These are phyloP conservation scores for Mus pahari DNA, from an alignment of 2,113 vertebrate species.

Conservation along the genomic window DNA sequence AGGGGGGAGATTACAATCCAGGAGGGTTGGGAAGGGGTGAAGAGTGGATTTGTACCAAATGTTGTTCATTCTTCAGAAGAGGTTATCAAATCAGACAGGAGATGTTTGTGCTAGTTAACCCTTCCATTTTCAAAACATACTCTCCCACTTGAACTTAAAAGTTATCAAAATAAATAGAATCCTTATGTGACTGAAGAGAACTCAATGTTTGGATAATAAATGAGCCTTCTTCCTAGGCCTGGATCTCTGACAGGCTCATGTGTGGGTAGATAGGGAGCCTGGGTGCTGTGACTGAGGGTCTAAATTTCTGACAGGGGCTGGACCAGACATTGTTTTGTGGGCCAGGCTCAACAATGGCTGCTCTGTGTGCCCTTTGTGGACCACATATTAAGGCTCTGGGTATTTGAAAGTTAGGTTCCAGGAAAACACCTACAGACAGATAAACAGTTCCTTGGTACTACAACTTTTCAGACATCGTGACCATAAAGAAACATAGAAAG, in stretches of 20 bases:
- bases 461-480: constrained; percentile 29
- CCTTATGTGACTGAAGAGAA: constrained; percentile 76
- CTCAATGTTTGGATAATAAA: constrained; percentile 74
- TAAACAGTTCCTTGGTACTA: constrained; percentile 58
- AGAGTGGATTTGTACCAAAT: constrained; percentile 97
- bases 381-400: constrained; percentile 34
- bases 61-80: constrained; percentile 97
- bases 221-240: constrained; percentile 69
- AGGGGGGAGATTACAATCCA: constrained; percentile 97
- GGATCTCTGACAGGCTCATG: constrained; percentile 30
- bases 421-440: constrained; percentile 56
- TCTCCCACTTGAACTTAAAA: constrained; percentile 83
- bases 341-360: neutral
- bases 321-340: constrained; percentile 38
- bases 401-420: constrained; percentile 35
- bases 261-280: neutral
- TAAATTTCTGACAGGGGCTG: constrained; percentile 11
- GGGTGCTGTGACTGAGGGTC: constrained; percentile 51
- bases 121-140: constrained; percentile 83
- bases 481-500: constrained; percentile 42
- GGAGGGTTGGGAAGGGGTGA: constrained; percentile 98
- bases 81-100: constrained; percentile 94
- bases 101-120: constrained; percentile 94
- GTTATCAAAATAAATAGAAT: constrained; percentile 58
- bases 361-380: constrained; percentile 31